Evolutionary conservation across 2,113 vertebrate species (phyloP).

Genomic region (Alaudala cheleensis): DNA sequence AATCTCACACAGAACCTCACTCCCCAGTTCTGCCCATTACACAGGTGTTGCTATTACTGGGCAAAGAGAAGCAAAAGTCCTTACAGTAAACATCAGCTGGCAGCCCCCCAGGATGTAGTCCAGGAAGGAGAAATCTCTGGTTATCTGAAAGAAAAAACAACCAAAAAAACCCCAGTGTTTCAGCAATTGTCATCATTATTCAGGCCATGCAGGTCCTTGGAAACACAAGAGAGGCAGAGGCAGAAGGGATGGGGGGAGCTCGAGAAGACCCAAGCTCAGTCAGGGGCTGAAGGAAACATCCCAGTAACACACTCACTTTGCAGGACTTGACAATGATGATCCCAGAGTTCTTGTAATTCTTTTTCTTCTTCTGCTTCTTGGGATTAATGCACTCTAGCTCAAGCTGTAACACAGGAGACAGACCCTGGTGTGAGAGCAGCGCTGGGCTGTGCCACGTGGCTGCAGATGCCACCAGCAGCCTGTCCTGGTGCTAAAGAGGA

Average conservation of each 20-base stretch:
- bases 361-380: conserved; percentile 98
- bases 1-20: neutral
- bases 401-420: conserved; percentile 71
- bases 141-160: conserved; percentile 79
- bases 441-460: neutral
- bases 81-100: conserved; percentile 98
- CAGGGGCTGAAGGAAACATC: neutral
- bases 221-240: neutral
- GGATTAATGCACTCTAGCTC: conserved; percentile 97
- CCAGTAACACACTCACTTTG: conserved; percentile 75
- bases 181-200: neutral
- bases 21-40: neutral
- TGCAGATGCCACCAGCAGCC: neutral
- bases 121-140: conserved; percentile 93
- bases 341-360: conserved; percentile 96
- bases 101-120: conserved; percentile 98
- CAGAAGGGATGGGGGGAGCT: neutral
- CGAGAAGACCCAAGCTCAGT: fast-evolving
- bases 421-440: neutral
- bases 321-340: conserved; percentile 91
- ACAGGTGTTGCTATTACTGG: neutral
- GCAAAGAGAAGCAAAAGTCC: conserved; percentile 30
- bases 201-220: fast-evolving
- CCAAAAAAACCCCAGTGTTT: neutral
- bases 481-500: neutral